phyloP scores from a whole-genome alignment of 2,113 vertebrate genomes.

The Erinaceus europaeus region DNA sequence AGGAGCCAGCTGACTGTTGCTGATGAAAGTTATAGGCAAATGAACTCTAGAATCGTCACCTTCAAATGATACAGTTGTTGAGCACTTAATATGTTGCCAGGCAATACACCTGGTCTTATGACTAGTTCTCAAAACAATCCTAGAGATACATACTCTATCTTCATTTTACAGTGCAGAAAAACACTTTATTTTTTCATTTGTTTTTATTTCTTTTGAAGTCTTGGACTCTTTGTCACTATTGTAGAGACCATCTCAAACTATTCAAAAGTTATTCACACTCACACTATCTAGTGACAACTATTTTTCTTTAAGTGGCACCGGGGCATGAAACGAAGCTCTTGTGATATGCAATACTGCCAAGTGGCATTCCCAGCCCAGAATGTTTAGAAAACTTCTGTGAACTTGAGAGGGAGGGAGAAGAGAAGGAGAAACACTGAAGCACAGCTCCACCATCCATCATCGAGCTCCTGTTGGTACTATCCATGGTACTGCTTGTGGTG shows the following conservation, averaged over 20 bases:
- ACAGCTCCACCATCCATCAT: too few relatives aligned
- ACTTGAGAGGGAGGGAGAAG: too few relatives aligned
- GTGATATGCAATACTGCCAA: too few relatives aligned
- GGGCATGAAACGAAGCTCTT: too few relatives aligned
- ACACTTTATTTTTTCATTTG: too few relatives aligned
- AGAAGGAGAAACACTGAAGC: too few relatives aligned
- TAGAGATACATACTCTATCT: background rate
- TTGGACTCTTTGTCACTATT: background rate
- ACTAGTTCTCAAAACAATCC: too few relatives aligned
- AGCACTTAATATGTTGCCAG: background rate
- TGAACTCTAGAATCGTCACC: background rate
- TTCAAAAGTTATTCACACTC: background rate
- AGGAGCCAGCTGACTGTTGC: background rate
- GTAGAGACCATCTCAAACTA: background rate
- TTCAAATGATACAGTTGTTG: background rate
- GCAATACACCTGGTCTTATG: background rate
- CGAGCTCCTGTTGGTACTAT: too few relatives aligned
- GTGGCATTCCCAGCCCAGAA: too few relatives aligned
- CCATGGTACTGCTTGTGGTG: too few relatives aligned
- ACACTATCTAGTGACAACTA: background rate
- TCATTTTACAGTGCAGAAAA: conserved; percentile 3
- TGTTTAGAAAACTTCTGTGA: too few relatives aligned
- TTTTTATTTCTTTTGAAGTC: background rate
- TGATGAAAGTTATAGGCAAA: background rate
- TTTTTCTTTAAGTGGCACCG: too few relatives aligned